Evolutionary conservation across 2,888 invertebrate genomes (phyloP).

Genomic region (Drosophila eohydei): DNA sequence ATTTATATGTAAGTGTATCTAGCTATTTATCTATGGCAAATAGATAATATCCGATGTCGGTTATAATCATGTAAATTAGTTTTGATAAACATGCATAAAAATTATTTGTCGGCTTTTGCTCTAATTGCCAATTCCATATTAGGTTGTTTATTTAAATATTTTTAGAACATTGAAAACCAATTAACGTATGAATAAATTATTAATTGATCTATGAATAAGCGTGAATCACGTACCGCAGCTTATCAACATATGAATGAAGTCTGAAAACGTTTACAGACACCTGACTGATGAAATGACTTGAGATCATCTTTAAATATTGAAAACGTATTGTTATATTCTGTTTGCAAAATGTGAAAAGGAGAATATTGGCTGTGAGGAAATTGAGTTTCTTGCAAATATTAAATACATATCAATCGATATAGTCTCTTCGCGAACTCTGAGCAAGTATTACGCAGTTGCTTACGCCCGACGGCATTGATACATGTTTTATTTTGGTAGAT

Average conservation of each 20-base stretch:
- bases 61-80: background rate
- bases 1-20: background rate
- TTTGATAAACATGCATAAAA: background rate
- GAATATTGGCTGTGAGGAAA: background rate
- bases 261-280: background rate
- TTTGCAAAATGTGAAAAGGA: background rate
- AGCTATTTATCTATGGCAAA: background rate
- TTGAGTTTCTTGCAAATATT: background rate
- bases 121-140: slow-evolving; percentile 10
- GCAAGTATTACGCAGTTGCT: background rate
- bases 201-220: background rate
- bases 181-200: slow-evolving; percentile 20
- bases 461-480: background rate
- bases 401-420: background rate
- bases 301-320: slow-evolving; percentile 36
- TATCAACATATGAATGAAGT: slow-evolving; percentile 10
- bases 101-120: slow-evolving; percentile 3
- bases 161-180: slow-evolving; percentile 11
- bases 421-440: background rate
- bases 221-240: slow-evolving; percentile 18
- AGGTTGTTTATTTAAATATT: background rate
- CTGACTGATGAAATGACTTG: slow-evolving; percentile 21
- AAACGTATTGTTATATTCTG: background rate
- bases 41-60: background rate
- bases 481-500: background rate